phyloP scores from a whole-genome alignment of 2,113 vertebrate species.

The Tichodroma muraria region DNA sequence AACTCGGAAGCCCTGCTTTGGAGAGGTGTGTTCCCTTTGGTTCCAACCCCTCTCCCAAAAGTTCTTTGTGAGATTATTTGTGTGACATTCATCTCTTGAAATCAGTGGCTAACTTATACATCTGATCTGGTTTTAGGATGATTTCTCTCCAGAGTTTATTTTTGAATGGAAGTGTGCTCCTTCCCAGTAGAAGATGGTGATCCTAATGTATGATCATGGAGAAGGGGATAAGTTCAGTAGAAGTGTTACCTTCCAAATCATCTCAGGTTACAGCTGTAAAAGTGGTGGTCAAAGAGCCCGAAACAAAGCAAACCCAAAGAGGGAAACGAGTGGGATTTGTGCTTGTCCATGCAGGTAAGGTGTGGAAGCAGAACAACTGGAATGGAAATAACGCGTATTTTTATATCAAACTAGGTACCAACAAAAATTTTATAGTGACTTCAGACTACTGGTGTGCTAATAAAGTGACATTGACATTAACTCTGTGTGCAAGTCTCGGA shows the following conservation, averaged over 20 bases:
- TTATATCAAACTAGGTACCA: neutral
- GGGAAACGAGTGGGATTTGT: constrained; percentile 87
- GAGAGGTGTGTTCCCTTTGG: neutral
- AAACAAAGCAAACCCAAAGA: constrained; percentile 68
- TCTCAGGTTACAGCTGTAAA: constrained; percentile 72
- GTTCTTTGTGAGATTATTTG: neutral
- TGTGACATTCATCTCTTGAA: neutral
- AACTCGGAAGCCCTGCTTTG: neutral
- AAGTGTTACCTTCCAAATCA: constrained; percentile 73
- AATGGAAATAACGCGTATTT: neutral
- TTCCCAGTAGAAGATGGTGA: constrained; percentile 71
- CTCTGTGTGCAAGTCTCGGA: neutral
- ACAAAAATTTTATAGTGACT: neutral
- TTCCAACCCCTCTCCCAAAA: neutral
- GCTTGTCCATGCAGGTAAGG: constrained; percentile 94
- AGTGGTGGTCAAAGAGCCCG: constrained; percentile 66
- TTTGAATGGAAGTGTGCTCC: constrained; percentile 66
- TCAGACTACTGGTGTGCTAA: neutral
- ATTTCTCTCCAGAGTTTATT: constrained; percentile 30
- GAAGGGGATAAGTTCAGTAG: constrained; percentile 74
- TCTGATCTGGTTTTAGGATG: constrained; percentile 65
- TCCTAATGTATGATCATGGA: constrained; percentile 72
- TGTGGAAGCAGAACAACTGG: neutral
- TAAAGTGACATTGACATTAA: neutral
- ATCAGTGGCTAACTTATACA: neutral